phyloP scores from a whole-genome alignment of 2,113 vertebrate species.

The human (Homo sapiens) region GRCh38 chr2:155543001-155543500 shows the following conservation, averaged over 20 bases:
- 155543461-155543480: neutral
- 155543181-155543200: neutral
- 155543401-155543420: neutral
- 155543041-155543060: neutral
- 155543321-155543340: neutral
- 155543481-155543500: neutral
- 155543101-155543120: neutral
- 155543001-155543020: neutral
- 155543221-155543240: neutral
- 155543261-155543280: neutral
- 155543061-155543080: neutral
- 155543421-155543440: neutral
- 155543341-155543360: accelerated
- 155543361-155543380: neutral
- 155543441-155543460: neutral
- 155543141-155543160: neutral
- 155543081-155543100: neutral
- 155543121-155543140: neutral
- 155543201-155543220: neutral
- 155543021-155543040: neutral
- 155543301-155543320: neutral
- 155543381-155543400: neutral
- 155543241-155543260: neutral
- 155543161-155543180: neutral
- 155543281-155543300: neutral